A percentile compares a stretch with the other conserved stretches of the same genome.
These are phyloP conservation scores for Acleris cristana DNA, from an alignment of 2,888 invertebrate species.

Conservation along the genomic window DNA sequence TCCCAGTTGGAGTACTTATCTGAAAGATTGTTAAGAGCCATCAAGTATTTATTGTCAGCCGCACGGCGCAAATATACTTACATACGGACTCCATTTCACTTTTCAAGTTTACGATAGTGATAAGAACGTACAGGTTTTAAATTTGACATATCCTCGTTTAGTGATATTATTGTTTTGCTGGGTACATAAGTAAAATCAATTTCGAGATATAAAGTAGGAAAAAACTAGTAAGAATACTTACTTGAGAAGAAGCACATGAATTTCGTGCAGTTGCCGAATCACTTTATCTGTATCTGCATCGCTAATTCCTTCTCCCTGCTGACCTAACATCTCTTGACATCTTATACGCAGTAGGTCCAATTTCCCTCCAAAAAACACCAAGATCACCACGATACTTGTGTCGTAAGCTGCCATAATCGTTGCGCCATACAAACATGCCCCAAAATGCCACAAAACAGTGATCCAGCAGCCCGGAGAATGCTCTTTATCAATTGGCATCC, in stretches of 20 bases:
- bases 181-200: not conserved
- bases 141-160: too few species aligned
- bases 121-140: too few species aligned
- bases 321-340: constrained; percentile 61
- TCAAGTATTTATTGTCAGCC: too few species aligned
- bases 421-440: constrained; percentile 60
- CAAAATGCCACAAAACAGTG: constrained; percentile 60
- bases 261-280: constrained; percentile 58
- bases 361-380: constrained; percentile 73
- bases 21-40: too few species aligned
- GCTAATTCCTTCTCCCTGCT: constrained; percentile 41
- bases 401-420: constrained; percentile 66
- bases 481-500: constrained; percentile 71
- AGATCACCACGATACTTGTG: constrained; percentile 58
- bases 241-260: constrained; percentile 62
- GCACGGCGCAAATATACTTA: too few species aligned
- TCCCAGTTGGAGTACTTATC: too few species aligned
- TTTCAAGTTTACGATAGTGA: too few species aligned
- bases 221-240: constrained; percentile 51
- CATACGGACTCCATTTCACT: too few species aligned
- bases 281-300: constrained; percentile 48
- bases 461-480: constrained; percentile 66
- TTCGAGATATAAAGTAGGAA: too few species aligned
- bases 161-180: not conserved
- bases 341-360: constrained; percentile 64